Percentiles rank a stretch among this genome's conserved stretches.
Conservation (phyloP, 1,140 invertebrate species). For the Magallana ariakensis region DNA sequence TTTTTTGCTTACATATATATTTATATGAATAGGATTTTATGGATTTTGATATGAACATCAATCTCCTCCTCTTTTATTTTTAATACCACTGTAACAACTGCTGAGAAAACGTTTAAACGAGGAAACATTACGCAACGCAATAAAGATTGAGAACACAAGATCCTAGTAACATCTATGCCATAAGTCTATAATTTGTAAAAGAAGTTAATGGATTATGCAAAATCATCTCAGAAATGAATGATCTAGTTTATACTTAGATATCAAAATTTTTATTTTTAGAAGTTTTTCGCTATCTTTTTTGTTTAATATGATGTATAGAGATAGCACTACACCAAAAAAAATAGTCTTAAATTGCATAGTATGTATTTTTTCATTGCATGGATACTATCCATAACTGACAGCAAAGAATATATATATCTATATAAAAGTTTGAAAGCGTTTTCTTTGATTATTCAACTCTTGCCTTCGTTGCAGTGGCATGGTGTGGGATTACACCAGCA, state of each 20-base stretch:
- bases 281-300: no score
- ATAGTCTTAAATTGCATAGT: no score
- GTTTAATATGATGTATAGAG: no score
- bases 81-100: not conserved
- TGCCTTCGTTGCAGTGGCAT: no score
- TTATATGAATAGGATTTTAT: slow-evolving; percentile 7
- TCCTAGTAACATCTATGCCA: not conserved
- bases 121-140: slow-evolving; percentile 6
- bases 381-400: no score
- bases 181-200: not conserved
- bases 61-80: not conserved
- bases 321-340: no score
- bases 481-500: not conserved
- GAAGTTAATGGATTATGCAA: not conserved
- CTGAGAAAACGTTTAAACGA: not conserved
- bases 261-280: no score
- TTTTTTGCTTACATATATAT: not conserved
- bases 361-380: no score
- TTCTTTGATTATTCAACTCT: no score
- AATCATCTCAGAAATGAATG: not conserved
- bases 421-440: no score
- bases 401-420: no score
- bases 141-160: slow-evolving; percentile 4
- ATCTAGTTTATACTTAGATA: no score
- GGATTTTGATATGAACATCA: not conserved